Evolutionary conservation across 2,113 vertebrate species (phyloP), one percentile per base, ranked within the genome.

Genomic region (Pyxicephalus adspersus): DNA sequence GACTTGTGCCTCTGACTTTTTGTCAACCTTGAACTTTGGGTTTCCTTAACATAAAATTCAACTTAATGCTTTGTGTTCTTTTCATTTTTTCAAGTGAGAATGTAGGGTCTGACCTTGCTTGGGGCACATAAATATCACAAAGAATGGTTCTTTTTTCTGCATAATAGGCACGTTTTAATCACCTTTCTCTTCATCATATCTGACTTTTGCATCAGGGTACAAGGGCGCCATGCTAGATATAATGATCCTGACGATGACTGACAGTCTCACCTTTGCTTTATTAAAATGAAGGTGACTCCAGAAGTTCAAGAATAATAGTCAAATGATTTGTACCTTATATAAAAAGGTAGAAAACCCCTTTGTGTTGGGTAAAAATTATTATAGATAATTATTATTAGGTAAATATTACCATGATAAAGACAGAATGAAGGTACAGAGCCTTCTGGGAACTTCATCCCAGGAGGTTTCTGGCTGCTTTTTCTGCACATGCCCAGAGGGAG

Each of bases 231-330:
- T n/a, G 28, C 13, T 57, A 34, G 29, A 74, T 34, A 60, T 74
- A 74, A 74, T 74, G 72, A 74, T 74, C 29, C 60, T n/a, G 16
- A 7, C 20, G 72, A 29, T 60, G 55, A 74, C 72, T 74, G 55
- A 74, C 72, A 74, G 19, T 74, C 31, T 74, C 72, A 38, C 72
- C 72, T 74, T 60, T 38, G 55, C 72, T 60, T 74, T 74, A 74
- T 60, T 74, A 60, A 74, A 25, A 23, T 1, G 2, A 25, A 74
- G 72, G 72, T 74, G 72, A 60, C 72, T 34, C n/a, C 19, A 58
- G 7, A 45, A 74, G 72, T 74, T 60, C 72, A 74, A 74, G 72
- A 74, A 60, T 60, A 74, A 74, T 60, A 25, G 72, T 45, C 6
- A 74, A n/a, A n/a, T n/a, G n/a, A n/a, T n/a, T n/a, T n/a, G n/a